Evolutionary conservation across 2,797 vertebrate species (phyloP).

Genomic region (Florisuga fusca): DNA sequence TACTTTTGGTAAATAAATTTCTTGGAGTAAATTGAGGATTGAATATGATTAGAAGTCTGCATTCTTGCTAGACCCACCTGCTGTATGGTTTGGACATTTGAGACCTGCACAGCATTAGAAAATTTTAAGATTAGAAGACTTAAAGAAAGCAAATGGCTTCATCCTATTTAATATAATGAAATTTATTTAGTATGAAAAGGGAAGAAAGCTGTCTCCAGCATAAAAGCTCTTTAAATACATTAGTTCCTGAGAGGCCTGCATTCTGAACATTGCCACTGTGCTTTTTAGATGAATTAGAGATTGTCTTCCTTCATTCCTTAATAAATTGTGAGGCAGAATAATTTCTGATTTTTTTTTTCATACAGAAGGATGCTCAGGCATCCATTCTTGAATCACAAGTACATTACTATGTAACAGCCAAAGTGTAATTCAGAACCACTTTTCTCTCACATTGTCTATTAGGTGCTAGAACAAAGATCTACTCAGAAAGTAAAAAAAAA

Average conservation of each 20-base stretch:
- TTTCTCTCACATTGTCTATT: neutral
- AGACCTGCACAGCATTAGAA: conserved; percentile 66
- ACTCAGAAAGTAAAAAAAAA: neutral
- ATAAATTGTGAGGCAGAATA: conserved; percentile 1
- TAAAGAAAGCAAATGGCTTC: conserved; percentile 74
- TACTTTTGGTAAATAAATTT: neutral
- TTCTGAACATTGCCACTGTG: conserved; percentile 39
- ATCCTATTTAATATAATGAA: conserved; percentile 75
- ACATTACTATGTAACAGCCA: neutral
- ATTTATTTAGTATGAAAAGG: conserved; percentile 76
- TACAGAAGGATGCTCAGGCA: neutral
- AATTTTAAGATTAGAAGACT: conserved; percentile 46
- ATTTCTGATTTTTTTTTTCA: neutral
- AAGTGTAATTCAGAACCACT: neutral
- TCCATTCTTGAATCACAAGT: neutral
- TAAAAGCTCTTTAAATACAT: conserved; percentile 81
- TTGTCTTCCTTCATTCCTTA: conserved; percentile 60
- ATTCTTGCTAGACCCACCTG: conserved; percentile 1
- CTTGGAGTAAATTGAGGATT: neutral
- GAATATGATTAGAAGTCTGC: neutral
- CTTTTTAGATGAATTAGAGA: conserved; percentile 73
- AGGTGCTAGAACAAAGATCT: neutral
- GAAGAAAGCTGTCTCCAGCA: conserved; percentile 74
- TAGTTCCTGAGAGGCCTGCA: conserved; percentile 72
- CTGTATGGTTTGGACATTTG: conserved; percentile 53